A percentile compares a stretch with the other conserved stretches of the same genome.
phyloP scores from a whole-genome alignment of 2,113 vertebrate genomes.

The Sorex araneus region DNA sequence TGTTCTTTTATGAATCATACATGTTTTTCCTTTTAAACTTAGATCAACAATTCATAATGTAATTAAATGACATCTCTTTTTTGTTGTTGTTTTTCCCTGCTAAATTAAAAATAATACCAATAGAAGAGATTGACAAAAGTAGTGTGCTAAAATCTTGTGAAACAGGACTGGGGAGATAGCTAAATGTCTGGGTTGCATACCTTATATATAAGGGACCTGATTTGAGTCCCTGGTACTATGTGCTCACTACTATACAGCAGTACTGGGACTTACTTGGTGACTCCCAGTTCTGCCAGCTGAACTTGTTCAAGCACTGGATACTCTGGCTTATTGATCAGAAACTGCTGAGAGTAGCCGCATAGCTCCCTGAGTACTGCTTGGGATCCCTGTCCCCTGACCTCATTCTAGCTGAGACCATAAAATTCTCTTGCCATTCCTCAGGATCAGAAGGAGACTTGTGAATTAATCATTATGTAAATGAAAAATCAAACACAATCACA shows the following conservation, averaged over 20 bases:
- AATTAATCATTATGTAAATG: background rate
- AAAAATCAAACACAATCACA: background rate
- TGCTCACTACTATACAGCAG: no score
- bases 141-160: background rate
- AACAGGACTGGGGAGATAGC: no score
- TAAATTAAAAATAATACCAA: background rate
- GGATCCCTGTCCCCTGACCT: no score
- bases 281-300: no score
- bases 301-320: no score
- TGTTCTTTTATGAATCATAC: background rate
- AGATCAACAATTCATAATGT: background rate
- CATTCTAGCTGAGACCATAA: background rate
- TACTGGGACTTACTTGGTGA: no score
- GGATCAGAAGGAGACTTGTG: background rate
- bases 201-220: no score
- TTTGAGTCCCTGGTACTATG: no score
- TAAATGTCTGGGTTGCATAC: no score
- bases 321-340: no score
- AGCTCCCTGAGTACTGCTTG: no score
- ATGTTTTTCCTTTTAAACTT: conserved; percentile 1
- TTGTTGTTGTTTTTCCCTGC: background rate
- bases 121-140: background rate
- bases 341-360: no score
- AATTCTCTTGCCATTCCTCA: background rate
- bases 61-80: background rate